Evolutionary conservation across 2,797 vertebrate species (phyloP), one percentile per base, ranked within the genome.

Genomic region (Platyrinchus mystaceus): DNA sequence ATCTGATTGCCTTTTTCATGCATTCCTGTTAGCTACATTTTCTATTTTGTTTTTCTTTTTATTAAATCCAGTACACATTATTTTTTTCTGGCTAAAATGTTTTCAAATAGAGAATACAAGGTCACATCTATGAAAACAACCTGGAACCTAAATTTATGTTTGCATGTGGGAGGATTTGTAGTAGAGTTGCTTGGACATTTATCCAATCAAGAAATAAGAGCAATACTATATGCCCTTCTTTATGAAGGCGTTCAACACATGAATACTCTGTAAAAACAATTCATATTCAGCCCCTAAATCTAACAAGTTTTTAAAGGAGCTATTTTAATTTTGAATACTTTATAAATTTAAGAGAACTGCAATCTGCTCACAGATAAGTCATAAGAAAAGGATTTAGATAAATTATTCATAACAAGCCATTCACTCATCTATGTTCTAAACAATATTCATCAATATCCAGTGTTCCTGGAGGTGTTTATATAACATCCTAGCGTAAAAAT

Each of bases 311-410:
- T 90, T 39, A 3, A 80, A 83, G 12, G 70, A 80, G 12, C 2
- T 74, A 47, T 83, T 94, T 92, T 77, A 92, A 77, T 93, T 92
- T 41, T 84, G 69, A 73, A 11, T 59, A 79, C 66, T 91, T 77
- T 84, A 84, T 89, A 87, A 26, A 79, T 74, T 76, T 70, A 37
- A 82, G 68, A 36, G 37, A 84, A 67, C 47, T 74, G n/a, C 47
- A 91, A 63, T 78, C 80, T 87, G 55, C 32, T 90, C 36, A 67
- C 39, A 68, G 81, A 94, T 76, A 90, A 43, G 23, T 46, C 22
- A 12, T 59, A 67, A 71, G 20, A 70, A 93, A 73, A 85, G 4
- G 14, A 44, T 81, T 75, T 56, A 59, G 43, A 90, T 73, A 84
- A 74, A 87, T 90, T 89, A 89, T 87, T 92, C 41, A 84, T 84